Base-by-base conservation (phyloP, 1,140 invertebrate species). In the Anoplolepis gracilipes region DNA sequence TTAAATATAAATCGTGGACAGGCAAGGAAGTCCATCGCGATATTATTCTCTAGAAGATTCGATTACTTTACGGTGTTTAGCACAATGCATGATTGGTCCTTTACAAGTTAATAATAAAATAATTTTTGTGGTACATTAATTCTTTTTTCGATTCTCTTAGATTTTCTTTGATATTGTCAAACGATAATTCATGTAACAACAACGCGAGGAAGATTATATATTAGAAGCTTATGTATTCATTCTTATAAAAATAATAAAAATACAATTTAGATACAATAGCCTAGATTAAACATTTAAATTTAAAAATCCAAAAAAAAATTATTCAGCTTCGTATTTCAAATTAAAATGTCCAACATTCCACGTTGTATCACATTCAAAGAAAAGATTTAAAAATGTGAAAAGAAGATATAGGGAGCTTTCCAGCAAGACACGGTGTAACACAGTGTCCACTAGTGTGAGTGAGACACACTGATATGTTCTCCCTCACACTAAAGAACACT, bases 91-190 rank as follows among this genome's bases (percentile, higher is more conserved):
- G n/a, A n/a, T 90, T 75, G 78, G 62, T 30, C 82, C 62, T 85
- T 81, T 81, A 85, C 67, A 75, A 87, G 73, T 64, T 69, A 90
- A 89, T 69, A 90, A 89, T 89, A 85, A 89, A 90, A 90, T 69
- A 87, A 90, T 90, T 88, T 82, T 69, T 85, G 76, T 67, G 81
- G 72, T 88, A 81, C 76, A 46, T 73, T 84, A 90, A 90, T 65
- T 79, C 36, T 85, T 39, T 53, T 55, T 62, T 36, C 73, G n/a
- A 39, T 42, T 76, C 16, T 70, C 73, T 69, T 49, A 28, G 76
- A 57, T 81, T 62, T 65, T 57, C 59, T 81, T 49, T 55, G n/a
- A n/a, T n/a, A 16, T 22, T 65, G 62, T 69, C 67, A 64, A 53
- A 42, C 64, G 53, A 19, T 70, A 25, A 3, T 39, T 46, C 61